Evolutionary conservation across 2,113 vertebrate genomes (phyloP), one percentile per base, ranked within the genome.

Genomic region (Callocephalon fimbriatum): DNA sequence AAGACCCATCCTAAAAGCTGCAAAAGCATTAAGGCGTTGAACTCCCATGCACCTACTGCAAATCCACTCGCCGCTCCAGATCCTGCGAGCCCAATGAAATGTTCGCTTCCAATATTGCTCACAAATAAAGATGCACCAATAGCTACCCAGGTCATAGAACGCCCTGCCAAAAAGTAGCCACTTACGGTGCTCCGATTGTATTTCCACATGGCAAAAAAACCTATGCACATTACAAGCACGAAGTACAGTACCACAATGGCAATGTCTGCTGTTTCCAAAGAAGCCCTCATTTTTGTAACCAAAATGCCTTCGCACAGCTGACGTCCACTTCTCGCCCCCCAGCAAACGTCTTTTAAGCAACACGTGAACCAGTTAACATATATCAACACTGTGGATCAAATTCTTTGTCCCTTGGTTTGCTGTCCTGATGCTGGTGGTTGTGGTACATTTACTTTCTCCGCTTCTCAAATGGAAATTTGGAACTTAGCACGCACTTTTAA

Each of bases 51-150:
- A 61, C 99, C 99, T 70, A 99, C 99, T 85, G 99, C 99, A 98
- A 99, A 99, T 97, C 99, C 99, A 86, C 99, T 99, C 1, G 99
- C 99, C 45, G 99, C 99, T 98, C 99, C 99, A 53, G 99, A 99
- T 95, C 99, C 99, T 88, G 99, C 99, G 92, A 99, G 98, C 96
- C 99, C 99, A 97, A 99, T 99, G 98, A 99, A 99, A 97, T 99
- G 99, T 98, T 99, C 99, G 87, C 99, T 99, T 98, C 99, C 99
- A 95, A 99, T 99, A 98, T 99, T 99, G 98, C 99, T 99, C 97
- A 99, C 99, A 96, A 99, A 99, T 71, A 99, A 98, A 31, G 99
- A 99, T 90, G 99, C 99, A 75, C 99, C 99, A 66, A 99, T 97
- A 65, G 99, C 99, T 68, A 98, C 97, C 99, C 99, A 99, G 29